These are phyloP conservation scores for Cololabis saira DNA, from an alignment of 2,113 vertebrate species.

Conservation along the genomic window DNA sequence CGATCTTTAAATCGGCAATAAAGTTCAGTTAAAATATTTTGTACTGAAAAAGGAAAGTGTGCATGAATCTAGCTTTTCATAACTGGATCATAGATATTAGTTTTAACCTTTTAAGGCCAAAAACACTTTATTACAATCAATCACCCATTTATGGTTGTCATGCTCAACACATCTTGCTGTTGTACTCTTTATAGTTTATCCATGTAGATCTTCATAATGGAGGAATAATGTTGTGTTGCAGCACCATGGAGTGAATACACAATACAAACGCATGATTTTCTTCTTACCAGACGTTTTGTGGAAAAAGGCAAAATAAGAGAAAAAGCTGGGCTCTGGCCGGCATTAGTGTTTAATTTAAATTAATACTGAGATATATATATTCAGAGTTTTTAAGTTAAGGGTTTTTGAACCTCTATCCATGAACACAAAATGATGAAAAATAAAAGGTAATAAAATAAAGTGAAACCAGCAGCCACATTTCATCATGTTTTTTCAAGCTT, in stretches of 20 bases:
- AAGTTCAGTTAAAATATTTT: too few relatives aligned
- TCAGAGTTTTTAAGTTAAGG: too few relatives aligned
- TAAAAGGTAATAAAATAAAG: background rate
- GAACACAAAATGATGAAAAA: background rate
- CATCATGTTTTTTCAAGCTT: background rate
- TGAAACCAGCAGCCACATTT: conserved; percentile 6
- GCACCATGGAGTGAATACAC: background rate
- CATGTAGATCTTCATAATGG: background rate
- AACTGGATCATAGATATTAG: too few relatives aligned
- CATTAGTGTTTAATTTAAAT: conserved; percentile 2
- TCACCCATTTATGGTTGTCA: too few relatives aligned
- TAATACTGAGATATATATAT: background rate
- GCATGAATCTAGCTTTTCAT: too few relatives aligned
- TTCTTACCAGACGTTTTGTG: background rate
- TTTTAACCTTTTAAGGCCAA: too few relatives aligned
- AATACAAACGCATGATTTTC: conserved; percentile 13
- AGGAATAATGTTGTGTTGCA: background rate
- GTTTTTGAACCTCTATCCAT: background rate
- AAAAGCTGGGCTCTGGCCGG: background rate
- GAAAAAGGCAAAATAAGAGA: background rate
- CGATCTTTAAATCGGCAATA: too few relatives aligned
- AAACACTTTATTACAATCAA: too few relatives aligned
- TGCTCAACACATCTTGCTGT: too few relatives aligned
- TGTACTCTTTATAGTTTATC: too few relatives aligned
- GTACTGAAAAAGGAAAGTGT: too few relatives aligned